A percentile compares a stretch with the other conserved stretches of the same genome.
These are phyloP conservation scores for Mormyrus proboscirostris DNA, from an alignment of 2,797 vertebrate species.

Conservation along the genomic window DNA sequence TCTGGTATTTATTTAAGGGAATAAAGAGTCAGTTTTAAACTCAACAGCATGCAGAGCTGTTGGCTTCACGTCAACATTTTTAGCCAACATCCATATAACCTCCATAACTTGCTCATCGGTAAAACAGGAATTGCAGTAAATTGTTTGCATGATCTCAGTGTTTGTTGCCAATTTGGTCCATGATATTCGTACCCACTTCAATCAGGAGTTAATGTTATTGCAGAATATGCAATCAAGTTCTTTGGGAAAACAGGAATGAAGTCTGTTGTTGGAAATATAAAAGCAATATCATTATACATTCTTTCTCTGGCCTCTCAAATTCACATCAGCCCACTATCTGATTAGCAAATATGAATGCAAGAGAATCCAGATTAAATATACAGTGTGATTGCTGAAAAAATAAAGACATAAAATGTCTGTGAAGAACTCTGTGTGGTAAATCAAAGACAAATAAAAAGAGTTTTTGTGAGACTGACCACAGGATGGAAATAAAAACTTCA, in stretches of 20 bases:
- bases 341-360: conserved; percentile 2
- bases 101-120: not conserved
- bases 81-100: conserved; percentile 11
- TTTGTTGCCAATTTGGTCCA: conserved; percentile 16
- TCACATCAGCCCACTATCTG: not conserved
- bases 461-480: not conserved
- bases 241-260: conserved; percentile 10
- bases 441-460: conserved; percentile 13
- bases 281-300: not conserved
- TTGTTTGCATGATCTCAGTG: conserved; percentile 18
- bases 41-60: not conserved
- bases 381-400: conserved; percentile 10
- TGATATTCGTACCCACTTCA: conserved; percentile 4
- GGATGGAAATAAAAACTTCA: not conserved
- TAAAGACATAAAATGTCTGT: not conserved
- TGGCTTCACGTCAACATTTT: not conserved
- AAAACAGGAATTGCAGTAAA: not conserved
- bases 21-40: not conserved
- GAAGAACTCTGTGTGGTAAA: not conserved
- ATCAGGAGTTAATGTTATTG: conserved; percentile 6
- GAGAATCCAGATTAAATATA: not conserved
- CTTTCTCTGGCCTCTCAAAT: not conserved
- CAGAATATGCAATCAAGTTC: conserved; percentile 21
- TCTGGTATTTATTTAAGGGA: not conserved
- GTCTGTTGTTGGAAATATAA: conserved; percentile 11